Evolutionary conservation across 2,888 invertebrate genomes (phyloP).

Genomic region (Tetragonisca angustula): DNA sequence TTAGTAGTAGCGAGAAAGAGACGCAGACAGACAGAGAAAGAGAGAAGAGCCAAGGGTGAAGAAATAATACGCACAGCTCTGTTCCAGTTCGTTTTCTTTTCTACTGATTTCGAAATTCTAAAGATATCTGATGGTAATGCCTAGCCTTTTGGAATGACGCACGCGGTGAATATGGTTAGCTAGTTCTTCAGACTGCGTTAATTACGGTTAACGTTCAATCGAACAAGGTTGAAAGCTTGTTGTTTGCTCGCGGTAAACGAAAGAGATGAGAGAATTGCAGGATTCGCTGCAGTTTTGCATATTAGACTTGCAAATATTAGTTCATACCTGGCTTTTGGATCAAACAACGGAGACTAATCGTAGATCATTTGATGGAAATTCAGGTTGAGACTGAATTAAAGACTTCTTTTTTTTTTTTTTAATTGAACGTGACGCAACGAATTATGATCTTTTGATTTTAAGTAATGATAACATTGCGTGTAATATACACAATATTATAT

Average conservation of each 20-base stretch:
- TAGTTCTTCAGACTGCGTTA: background rate
- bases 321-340: background rate
- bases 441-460: no score
- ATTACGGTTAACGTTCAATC: background rate
- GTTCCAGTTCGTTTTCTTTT: background rate
- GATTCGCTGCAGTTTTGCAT: background rate
- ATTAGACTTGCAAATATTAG: background rate
- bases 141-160: background rate
- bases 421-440: no score
- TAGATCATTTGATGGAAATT: background rate
- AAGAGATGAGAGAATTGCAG: background rate
- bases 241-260: background rate
- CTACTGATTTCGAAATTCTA: constrained; percentile 12
- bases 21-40: background rate
- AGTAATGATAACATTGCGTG: no score
- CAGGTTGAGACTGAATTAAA: no score
- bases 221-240: background rate
- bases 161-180: background rate
- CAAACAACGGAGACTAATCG: background rate
- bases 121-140: background rate
- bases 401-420: no score
- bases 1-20: no score
- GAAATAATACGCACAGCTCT: background rate
- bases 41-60: background rate
- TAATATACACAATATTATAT: no score